A percentile compares a stretch with the other conserved stretches of the same genome.
phyloP scores from a whole-genome alignment of 2,113 vertebrate genomes.

The Charina bottae region DNA sequence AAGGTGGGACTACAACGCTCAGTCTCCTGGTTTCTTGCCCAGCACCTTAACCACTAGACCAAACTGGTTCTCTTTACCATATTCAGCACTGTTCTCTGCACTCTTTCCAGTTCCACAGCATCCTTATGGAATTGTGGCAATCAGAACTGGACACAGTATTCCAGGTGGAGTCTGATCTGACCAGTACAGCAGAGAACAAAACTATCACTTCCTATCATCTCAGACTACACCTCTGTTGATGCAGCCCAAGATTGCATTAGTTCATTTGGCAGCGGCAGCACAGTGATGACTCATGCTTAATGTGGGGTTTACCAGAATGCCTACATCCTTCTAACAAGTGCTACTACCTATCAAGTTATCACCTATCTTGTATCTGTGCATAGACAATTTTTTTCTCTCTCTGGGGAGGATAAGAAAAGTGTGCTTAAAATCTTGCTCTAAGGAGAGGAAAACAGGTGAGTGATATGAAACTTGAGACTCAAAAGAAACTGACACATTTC shows the following conservation, averaged over 20 bases:
- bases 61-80: too few relatives aligned
- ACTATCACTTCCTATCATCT: background rate
- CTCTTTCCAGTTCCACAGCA: background rate
- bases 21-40: too few relatives aligned
- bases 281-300: background rate
- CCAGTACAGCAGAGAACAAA: background rate
- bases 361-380: background rate
- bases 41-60: too few relatives aligned
- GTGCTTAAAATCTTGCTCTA: background rate
- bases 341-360: background rate
- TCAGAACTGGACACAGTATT: background rate
- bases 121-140: background rate
- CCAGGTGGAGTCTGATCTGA: background rate
- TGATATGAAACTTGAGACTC: background rate
- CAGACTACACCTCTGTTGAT: background rate
- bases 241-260: background rate
- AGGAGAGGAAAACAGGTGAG: background rate
- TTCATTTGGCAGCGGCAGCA: background rate
- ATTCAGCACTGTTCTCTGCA: background rate
- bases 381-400: background rate
- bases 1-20: too few relatives aligned
- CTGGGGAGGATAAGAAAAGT: background rate
- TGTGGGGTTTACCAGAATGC: background rate
- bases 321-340: background rate
- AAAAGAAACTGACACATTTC: background rate